A percentile compares a stretch with the other conserved stretches of the same genome.
Conservation (phyloP, 2,888 invertebrate genomes). For the Lycophotia porphyrea region DNA sequence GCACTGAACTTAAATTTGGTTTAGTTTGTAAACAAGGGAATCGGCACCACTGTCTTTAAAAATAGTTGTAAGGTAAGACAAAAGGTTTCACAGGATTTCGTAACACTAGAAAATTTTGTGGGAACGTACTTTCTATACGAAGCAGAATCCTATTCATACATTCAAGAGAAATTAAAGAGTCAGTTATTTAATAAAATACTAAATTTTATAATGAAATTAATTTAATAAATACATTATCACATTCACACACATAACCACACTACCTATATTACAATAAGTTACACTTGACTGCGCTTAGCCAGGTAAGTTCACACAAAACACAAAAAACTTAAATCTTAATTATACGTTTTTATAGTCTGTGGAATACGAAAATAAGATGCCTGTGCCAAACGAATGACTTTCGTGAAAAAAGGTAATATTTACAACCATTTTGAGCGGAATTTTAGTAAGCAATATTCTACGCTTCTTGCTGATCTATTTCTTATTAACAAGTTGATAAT, state of each 20-base stretch:
- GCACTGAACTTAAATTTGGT: no score
- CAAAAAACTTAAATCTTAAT: slow-evolving; percentile 62
- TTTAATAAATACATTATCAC: slow-evolving; percentile 87
- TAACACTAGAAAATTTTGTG: slow-evolving; percentile 23
- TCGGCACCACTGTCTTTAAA: no score
- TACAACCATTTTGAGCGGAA: slow-evolving; percentile 62
- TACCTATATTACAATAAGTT: slow-evolving; percentile 88
- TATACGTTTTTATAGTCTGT: slow-evolving; percentile 52
- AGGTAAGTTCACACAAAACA: slow-evolving; percentile 69
- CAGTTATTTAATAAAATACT: slow-evolving; percentile 34
- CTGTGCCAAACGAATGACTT: slow-evolving; percentile 55
- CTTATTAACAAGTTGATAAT: slow-evolving; percentile 67
- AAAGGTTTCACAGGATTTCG: slow-evolving; percentile 25
- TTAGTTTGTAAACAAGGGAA: no score
- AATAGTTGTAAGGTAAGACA: slow-evolving; percentile 32
- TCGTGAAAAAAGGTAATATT: slow-evolving; percentile 57
- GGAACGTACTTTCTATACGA: slow-evolving; percentile 24
- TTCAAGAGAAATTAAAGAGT: slow-evolving; percentile 19
- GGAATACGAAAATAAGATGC: slow-evolving; percentile 52
- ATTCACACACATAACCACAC: slow-evolving; percentile 84
- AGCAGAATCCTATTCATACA: slow-evolving; percentile 16
- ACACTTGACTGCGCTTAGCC: slow-evolving; percentile 74
- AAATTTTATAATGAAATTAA: slow-evolving; percentile 71
- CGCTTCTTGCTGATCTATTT: slow-evolving; percentile 42
- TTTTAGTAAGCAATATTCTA: slow-evolving; percentile 30